Conservation (phyloP, 2,888 invertebrate species). For the Heliothis peltigera region DNA sequence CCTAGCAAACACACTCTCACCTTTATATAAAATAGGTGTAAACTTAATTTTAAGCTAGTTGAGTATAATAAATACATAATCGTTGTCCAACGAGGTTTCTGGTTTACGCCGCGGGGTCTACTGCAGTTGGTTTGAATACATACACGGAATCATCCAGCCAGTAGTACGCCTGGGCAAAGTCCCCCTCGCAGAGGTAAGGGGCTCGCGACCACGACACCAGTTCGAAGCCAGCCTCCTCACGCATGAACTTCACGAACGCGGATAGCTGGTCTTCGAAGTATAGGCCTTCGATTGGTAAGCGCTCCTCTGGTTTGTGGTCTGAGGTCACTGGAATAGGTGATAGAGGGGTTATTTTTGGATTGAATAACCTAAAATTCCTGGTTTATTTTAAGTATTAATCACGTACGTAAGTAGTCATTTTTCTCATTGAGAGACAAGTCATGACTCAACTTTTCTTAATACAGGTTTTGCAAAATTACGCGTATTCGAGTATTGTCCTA, state of each 20-base stretch:
- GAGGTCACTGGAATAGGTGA: slow-evolving; percentile 85
- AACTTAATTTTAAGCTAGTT: background rate
- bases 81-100: slow-evolving; percentile 26
- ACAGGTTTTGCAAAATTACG: no score
- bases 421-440: no score
- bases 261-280: slow-evolving; percentile 95
- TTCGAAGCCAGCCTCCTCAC: slow-evolving; percentile 93
- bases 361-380: no score
- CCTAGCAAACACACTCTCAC: no score
- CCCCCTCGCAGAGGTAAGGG: slow-evolving; percentile 99
- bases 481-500: no score
- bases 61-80: slow-evolving; percentile 32
- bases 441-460: no score
- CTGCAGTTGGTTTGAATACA: slow-evolving; percentile 89
- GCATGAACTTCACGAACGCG: slow-evolving; percentile 91
- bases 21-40: no score
- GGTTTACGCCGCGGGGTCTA: slow-evolving; percentile 39
- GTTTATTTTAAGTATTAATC: no score
- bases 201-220: slow-evolving; percentile 96
- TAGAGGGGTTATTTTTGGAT: background rate
- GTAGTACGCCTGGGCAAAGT: slow-evolving; percentile 96
- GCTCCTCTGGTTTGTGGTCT: slow-evolving; percentile 93
- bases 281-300: slow-evolving; percentile 91
- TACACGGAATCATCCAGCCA: slow-evolving; percentile 98
- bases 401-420: no score